Evolutionary conservation across 2,113 vertebrate species (phyloP), one percentile per base, ranked within the genome.

Genomic region (Jacana jacana): DNA sequence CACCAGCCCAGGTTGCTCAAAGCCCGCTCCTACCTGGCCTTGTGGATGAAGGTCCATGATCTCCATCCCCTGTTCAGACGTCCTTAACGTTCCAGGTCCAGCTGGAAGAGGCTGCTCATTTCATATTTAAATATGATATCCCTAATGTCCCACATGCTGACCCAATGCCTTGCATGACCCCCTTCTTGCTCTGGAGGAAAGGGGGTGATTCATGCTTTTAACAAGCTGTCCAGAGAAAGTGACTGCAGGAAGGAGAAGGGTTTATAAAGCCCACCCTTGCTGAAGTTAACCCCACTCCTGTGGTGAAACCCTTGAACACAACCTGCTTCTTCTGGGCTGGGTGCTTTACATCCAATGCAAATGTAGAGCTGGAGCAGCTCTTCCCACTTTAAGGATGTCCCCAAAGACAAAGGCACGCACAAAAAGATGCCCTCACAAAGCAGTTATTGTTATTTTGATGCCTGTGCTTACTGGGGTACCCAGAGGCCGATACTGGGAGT

Each of bases 341-440:
- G 54, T 12, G 2, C 35, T 2, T 60, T 2, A 22, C 17, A 11
- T 25, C 49, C 64, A 15, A 28, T 69, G 5, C 4, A 31, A n/a
- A 64, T 0, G 20, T 37, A 58, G 37, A 33, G 68, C 68, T 31
- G 46, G 40, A 52, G 51, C 39, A 51, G 28, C 48, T 55, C 27
- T 9, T 44, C 31, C 22, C 30, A 11, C 77, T 31, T 31, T 6
- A 4, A 70, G 25, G 58, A 4, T 0, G 7, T 24, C 48, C 54
- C 49, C 20, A 10, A 61, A 33, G 51, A 5, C 17, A 24, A 13
- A 8, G 0, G 24, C 8, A 24, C 1, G 12, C 35, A 24, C 20
- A 7, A 11, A 9, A 27, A 63, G 18, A 22, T 5, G 6, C 14
- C 0, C 31, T 51, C 13, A 2, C 6, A 3, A 66, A 2, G 7